Percentiles rank a stretch among this genome's conserved stretches.
These are phyloP conservation scores for Brachionus rubens DNA, from an alignment of 1,140 invertebrate species.

Conservation along the genomic window DNA sequence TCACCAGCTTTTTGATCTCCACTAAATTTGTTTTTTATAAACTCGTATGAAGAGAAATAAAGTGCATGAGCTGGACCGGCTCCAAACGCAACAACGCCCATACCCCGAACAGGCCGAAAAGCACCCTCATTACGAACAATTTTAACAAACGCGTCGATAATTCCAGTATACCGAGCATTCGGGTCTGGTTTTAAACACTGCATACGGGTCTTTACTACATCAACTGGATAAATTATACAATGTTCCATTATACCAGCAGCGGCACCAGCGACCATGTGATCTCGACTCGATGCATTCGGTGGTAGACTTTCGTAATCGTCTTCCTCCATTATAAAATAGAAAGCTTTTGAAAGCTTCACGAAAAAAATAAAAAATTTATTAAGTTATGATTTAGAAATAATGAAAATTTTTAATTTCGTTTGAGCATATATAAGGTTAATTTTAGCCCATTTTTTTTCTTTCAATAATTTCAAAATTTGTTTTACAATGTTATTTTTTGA, in stretches of 20 bases:
- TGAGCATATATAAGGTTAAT: too few relatives aligned
- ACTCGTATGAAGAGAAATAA: constrained; percentile 96
- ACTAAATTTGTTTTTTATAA: constrained; percentile 73
- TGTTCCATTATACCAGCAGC: constrained; percentile 96
- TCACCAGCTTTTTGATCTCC: constrained; percentile 64
- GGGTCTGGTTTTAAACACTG: constrained; percentile 78
- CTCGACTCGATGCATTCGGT: constrained; percentile 54
- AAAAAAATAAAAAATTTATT: too few relatives aligned
- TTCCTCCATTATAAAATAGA: too few relatives aligned
- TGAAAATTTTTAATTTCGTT: too few relatives aligned
- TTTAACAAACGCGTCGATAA: constrained; percentile 73
- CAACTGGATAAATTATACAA: constrained; percentile 94
- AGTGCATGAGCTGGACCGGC: constrained; percentile 96
- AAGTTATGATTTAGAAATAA: too few relatives aligned
- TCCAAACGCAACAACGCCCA: constrained; percentile 83
- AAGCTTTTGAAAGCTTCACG: too few relatives aligned
- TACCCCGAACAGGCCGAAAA: constrained; percentile 81
- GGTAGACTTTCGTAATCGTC: constrained; percentile 45
- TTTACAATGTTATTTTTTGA: too few relatives aligned
- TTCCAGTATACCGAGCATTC: constrained; percentile 68
- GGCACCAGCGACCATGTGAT: constrained; percentile 92
- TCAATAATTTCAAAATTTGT: too few relatives aligned
- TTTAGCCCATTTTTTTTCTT: too few relatives aligned
- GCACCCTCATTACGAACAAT: constrained; percentile 88
- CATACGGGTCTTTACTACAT: constrained; percentile 96